Evolutionary conservation across 2,113 vertebrate genomes (phyloP), one percentile per base, ranked within the genome.

Genomic region (Pristiophorus japonicus): DNA sequence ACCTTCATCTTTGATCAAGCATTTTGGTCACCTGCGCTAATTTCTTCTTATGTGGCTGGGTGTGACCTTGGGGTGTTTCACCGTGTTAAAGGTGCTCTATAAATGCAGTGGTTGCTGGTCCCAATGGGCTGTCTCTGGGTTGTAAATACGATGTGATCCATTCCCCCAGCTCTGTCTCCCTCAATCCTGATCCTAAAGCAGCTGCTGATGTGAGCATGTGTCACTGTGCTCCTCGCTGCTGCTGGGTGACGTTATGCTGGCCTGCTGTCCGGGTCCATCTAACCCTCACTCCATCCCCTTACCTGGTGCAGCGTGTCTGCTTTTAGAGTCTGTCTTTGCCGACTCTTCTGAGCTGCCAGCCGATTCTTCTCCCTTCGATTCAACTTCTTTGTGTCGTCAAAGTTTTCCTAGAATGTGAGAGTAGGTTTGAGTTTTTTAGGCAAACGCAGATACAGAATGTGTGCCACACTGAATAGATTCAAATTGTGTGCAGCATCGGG

Each of bases 281-380:
- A n/a, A n/a, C 38, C 22, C 45, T 81, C 16, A 42, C 38, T 5
- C 78, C 0, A 42, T 22, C 6, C 27, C 96, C 98, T 99, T 96
- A 99, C 99, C 99, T 99, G 97, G 96, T 99, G 99, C 96, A 99
- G 97, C 0, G 97, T 99, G 97, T 99, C 99, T 0, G 99, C 99
- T 96, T 99, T 99, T 97, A 98, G 98, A 0, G 99, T 99, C 97
- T 99, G 99, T 96, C 99, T 98, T 97, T 98, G 98, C 93, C 99
- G 97, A 97, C 99, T 99, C 97, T 99, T 99, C 98, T 99, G 99
- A 45, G 99, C 99, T 27, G 99, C 99, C 0, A 99, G 98, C 2
- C 99, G 98, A 95, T 99, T 99, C 97, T 99, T 99, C 96, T 99
- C 99, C 84, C 99, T 97, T 97, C 99, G 97, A 96, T 99, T 98